Evolutionary conservation across 1,140 invertebrate species (phyloP), one percentile per base, ranked within the genome.

Genomic region (Schlechtendalia chinensis): DNA sequence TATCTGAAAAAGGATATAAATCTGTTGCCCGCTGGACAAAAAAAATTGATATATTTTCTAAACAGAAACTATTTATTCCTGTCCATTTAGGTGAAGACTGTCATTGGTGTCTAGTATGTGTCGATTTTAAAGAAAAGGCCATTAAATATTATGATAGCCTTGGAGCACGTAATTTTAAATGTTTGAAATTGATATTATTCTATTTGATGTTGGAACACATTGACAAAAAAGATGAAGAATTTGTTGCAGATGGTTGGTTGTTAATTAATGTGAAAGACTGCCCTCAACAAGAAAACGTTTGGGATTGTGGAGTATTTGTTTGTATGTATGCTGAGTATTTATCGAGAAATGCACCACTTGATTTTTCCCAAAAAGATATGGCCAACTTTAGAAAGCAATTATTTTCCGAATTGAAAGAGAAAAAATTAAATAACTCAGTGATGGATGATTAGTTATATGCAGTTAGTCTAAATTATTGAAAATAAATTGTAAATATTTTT

Each of bases 221-320:
- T 65, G 96, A 98, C 84, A 98, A 98, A 84, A 96, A 95, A 85
- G 92, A 93, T 59, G 83, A 87, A 83, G 83, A 86, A 0, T 93
- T 93, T 82, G 90, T 96, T 84, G 90, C 90, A 0, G 87, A 84
- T 29, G 89, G 89, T 10, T 98, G 95, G 91, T 88, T 85, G 29
- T 87, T 90, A 12, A 27, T 77, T 5, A 81, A 77, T 79, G 50
- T 47, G 17, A 45, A 47, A 29, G 29, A 79, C 4, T 79, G 75
- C 12, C 98, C 98, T 0, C 93, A 94, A 83, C 97, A 99, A 87
- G 93, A 93, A 90, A 99, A 99, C 87, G 94, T 95, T 27, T 95
- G 93, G 85, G 97, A 99, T 86, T 99, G 97, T 87, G 97, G 97
- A 10, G 94, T 99, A 87, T 99, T 99, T 86, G 90, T 95, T 1